Evolutionary conservation across 2,797 vertebrate genomes (phyloP).

Genomic region (Takifugu rubripes): DNA sequence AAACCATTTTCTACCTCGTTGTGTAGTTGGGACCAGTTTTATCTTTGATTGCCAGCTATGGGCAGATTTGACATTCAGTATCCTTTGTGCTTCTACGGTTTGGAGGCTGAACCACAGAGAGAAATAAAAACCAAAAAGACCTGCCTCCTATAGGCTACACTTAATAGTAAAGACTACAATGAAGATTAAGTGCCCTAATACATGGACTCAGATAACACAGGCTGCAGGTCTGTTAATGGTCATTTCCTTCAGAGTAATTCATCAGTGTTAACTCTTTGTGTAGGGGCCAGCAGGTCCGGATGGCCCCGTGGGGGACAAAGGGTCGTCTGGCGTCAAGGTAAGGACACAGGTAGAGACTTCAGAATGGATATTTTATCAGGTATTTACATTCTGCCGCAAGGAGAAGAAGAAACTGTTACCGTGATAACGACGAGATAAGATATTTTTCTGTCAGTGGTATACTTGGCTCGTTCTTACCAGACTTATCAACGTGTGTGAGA

Average conservation of each 20-base stretch:
- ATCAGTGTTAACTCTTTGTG: conserved; percentile 16
- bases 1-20: too few species aligned
- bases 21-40: too few species aligned
- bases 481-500: too few species aligned
- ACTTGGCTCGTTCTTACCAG: too few species aligned
- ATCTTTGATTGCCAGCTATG: too few species aligned
- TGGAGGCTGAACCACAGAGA: conserved; percentile 16
- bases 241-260: conserved; percentile 11
- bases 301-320: conserved; percentile 64
- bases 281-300: conserved; percentile 72
- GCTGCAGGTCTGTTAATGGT: conserved; percentile 13
- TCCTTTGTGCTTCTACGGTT: too few species aligned
- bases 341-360: conserved; percentile 21
- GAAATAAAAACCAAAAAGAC: conserved; percentile 17
- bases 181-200: conserved; percentile 20
- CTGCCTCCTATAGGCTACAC: conserved; percentile 15
- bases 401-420: too few species aligned
- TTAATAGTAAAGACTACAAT: conserved; percentile 21
- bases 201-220: conserved; percentile 20
- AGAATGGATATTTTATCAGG: conserved; percentile 10
- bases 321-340: conserved; percentile 67
- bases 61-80: neutral
- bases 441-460: too few species aligned
- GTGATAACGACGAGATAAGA: too few species aligned
- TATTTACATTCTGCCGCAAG: too few species aligned